These are phyloP conservation scores for Choloepus hoffmanni DNA, from an alignment of 2,113 vertebrate species.

Conservation along the genomic window DNA sequence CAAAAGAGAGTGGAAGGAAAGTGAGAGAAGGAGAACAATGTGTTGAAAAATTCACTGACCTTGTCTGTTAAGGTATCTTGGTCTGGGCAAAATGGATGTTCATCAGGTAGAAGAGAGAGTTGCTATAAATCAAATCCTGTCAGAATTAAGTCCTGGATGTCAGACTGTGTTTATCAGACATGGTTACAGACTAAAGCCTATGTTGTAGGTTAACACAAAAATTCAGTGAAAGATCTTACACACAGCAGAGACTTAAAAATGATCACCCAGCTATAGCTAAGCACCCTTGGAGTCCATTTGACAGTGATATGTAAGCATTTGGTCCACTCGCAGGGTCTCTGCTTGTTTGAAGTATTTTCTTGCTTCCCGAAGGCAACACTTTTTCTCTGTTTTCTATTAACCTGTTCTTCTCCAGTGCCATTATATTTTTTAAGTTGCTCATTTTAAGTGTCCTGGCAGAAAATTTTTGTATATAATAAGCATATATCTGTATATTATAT, in stretches of 20 bases:
- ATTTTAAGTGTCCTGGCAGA: neutral
- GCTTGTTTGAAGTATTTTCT: neutral
- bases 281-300: neutral
- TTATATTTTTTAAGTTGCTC: neutral
- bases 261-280: neutral
- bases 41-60: slow-evolving; percentile 44
- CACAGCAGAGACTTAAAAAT: slow-evolving; percentile 43
- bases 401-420: neutral
- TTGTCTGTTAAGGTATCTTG: neutral
- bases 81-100: slow-evolving; percentile 49
- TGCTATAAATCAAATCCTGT: slow-evolving; percentile 77
- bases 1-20: neutral
- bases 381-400: neutral
- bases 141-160: slow-evolving; percentile 56
- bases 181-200: slow-evolving; percentile 31
- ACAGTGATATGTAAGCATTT: neutral
- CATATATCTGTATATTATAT: neutral
- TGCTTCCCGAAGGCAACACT: neutral
- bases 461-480: neutral
- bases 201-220: slow-evolving; percentile 64
- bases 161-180: slow-evolving; percentile 70
- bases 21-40: neutral
- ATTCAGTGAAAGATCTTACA: slow-evolving; percentile 10
- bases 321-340: neutral
- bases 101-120: slow-evolving; percentile 63